These are phyloP conservation scores for Bombylius major DNA, from an alignment of 2,888 invertebrate genomes.

Conservation along the genomic window DNA sequence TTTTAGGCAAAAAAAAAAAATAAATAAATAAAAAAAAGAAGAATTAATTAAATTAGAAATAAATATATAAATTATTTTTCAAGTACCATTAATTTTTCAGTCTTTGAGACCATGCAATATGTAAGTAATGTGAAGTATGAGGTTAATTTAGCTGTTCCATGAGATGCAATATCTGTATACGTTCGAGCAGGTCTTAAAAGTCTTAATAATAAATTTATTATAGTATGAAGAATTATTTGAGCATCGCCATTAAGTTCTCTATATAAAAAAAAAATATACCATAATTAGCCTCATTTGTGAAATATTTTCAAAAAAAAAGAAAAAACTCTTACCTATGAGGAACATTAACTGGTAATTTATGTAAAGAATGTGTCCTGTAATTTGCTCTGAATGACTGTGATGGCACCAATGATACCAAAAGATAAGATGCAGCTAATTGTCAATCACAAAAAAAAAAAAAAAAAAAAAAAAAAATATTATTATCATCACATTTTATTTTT, in stretches of 20 bases:
- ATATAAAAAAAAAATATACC: not conserved
- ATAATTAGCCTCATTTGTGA: not conserved
- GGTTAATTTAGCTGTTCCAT: slow-evolving; percentile 83
- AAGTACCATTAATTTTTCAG: slow-evolving; percentile 83
- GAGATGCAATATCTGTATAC: slow-evolving; percentile 73
- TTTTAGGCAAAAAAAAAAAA: not conserved
- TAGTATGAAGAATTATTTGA: slow-evolving; percentile 46
- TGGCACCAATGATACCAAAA: slow-evolving; percentile 82
- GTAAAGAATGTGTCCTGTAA: slow-evolving; percentile 49
- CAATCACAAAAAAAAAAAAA: not conserved
- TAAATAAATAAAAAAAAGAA: not conserved
- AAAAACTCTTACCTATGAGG: slow-evolving; percentile 24
- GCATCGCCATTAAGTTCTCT: slow-evolving; percentile 45
- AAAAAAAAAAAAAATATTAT: slow-evolving; percentile 1
- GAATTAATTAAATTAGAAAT: not conserved
- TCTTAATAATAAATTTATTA: slow-evolving; percentile 60
- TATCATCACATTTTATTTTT: not conserved
- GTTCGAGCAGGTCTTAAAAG: slow-evolving; percentile 72
- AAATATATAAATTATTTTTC: not conserved
- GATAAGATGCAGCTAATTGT: slow-evolving; percentile 66
- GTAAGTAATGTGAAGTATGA: slow-evolving; percentile 87
- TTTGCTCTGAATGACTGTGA: slow-evolving; percentile 82
- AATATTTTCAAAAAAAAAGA: not conserved
- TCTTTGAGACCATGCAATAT: slow-evolving; percentile 79
- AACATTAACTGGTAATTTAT: slow-evolving; percentile 27